phyloP scores from a whole-genome alignment of 2,888 invertebrate genomes.

The Trachelus stipa region DNA sequence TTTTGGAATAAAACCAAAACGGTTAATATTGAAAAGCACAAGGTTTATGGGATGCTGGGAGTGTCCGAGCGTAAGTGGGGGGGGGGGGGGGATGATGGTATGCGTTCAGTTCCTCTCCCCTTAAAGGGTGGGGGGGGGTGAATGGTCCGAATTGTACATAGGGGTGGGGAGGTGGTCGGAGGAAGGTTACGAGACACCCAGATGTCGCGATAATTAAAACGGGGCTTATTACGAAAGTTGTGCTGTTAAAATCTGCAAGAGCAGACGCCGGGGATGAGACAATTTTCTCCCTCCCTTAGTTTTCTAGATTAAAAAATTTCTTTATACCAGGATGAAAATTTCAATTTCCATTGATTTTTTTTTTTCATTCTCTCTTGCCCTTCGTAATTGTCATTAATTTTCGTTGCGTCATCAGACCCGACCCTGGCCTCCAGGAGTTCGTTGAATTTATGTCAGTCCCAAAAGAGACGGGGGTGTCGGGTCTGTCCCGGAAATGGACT shows the following conservation, averaged over 20 bases:
- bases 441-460: constrained; percentile 25
- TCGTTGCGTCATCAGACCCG: neutral
- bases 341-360: too few relatives aligned
- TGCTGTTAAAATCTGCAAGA: constrained; percentile 21
- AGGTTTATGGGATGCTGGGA: neutral
- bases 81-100: constrained; percentile 47
- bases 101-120: neutral
- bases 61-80: constrained; percentile 53
- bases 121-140: neutral
- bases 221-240: constrained; percentile 62
- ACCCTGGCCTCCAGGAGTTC: constrained; percentile 23
- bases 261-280: neutral
- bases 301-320: too few relatives aligned
- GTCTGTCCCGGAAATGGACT: constrained; percentile 49
- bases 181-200: constrained; percentile 57
- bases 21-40: neutral
- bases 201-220: constrained; percentile 66
- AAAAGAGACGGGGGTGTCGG: constrained; percentile 40
- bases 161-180: neutral
- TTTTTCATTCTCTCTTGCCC: too few relatives aligned
- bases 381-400: neutral
- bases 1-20: neutral
- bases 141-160: neutral
- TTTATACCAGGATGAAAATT: neutral
- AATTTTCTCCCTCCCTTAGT: neutral